Evolutionary conservation across 1,140 invertebrate genomes (phyloP), one percentile per base, ranked within the genome.

Genomic region (Bombus haemorrhoidalis): DNA sequence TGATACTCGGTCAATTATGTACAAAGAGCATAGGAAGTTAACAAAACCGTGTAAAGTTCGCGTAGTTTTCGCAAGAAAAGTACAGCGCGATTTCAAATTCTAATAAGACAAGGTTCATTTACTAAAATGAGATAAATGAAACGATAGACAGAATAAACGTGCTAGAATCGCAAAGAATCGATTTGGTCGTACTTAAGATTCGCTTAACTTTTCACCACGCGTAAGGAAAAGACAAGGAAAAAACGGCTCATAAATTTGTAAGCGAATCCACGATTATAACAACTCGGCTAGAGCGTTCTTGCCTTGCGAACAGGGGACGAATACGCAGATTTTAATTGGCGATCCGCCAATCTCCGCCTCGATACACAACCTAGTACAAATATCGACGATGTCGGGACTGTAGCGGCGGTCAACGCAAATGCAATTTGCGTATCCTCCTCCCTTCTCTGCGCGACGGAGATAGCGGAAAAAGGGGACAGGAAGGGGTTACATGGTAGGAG

Each of bases 311-410:
- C 47, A 32, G 22, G 74, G 73, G 59, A 82, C 77, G 86, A 73
- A 57, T 81, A 82, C 57, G 90, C 59, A 53, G 86, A 86, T 91
- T 92, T 91, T 91, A 92, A 92, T 89, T 92, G 89, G 89, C 90
- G 76, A 85, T 83, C 34, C 43, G 87, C 91, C 91, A 91, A 87
- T 86, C 84, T 89, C 79, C 87, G 76, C 75, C 79, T 87, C 86
- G 86, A 90, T 90, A 87, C 86, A 90, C 89, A 90, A 86, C 66
- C 86, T 81, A 86, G 81, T 90, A 87, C 88, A 90, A 90, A 90
- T 90, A 90, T 90, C 89, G 88, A 86, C 73, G 64, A 83, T 75
- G 79, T 83, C 77, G 86, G 75, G 90, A 76, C 78, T 78, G 59
- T n/a, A 78, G 76, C 25, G 53, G 81, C 81, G 66, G 78, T 84